Conservation (phyloP, 2,888 invertebrate species). For the Cosmopolites sordidus region DNA sequence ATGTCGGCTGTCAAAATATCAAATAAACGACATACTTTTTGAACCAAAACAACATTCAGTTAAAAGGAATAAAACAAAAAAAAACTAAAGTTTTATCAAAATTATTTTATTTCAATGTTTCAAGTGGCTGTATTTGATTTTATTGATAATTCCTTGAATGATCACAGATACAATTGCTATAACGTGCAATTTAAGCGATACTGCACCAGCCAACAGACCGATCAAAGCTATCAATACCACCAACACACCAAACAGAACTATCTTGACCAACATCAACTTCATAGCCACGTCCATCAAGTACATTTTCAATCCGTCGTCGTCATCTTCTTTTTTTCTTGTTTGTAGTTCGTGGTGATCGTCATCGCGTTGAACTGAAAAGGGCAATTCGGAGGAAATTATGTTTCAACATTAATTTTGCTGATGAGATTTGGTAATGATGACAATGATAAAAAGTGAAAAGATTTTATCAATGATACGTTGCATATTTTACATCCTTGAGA, state of each 20-base stretch:
- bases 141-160: conserved; percentile 20
- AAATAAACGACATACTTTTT: no score
- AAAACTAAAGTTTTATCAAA: no score
- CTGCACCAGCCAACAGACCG: conserved; percentile 11
- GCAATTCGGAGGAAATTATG: no score
- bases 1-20: no score
- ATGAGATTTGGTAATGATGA: no score
- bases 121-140: conserved; percentile 14
- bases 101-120: conserved; percentile 12
- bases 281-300: conserved; percentile 13
- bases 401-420: no score
- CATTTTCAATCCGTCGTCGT: conserved; percentile 12
- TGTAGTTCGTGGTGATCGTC: background rate
- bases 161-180: conserved; percentile 19
- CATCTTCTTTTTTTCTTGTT: conserved; percentile 11
- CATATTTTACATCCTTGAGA: no score
- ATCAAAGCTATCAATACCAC: conserved; percentile 6
- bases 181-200: conserved; percentile 19
- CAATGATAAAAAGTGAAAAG: no score
- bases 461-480: no score
- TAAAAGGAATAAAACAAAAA: no score
- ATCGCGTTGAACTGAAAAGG: background rate
- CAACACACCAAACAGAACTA: conserved; percentile 14
- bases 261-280: conserved; percentile 17
- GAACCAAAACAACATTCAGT: no score